Percentiles rank a stretch among this genome's conserved stretches.
These are phyloP conservation scores for Rhipidura dahli DNA, from an alignment of 2,113 vertebrate species.

Conservation along the genomic window DNA sequence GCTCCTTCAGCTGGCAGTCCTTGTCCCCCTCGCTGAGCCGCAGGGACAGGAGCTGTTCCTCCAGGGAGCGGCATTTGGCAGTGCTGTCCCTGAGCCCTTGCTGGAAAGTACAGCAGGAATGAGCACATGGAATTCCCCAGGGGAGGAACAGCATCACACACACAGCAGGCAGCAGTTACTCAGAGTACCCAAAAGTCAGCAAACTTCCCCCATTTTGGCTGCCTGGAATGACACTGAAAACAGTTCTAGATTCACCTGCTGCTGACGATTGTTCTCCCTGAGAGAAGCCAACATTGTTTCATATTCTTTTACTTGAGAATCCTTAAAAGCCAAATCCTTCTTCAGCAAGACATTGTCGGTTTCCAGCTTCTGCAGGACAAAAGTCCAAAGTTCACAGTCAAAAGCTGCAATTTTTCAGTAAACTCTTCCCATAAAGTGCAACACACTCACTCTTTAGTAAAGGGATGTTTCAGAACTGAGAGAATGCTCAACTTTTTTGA, in stretches of 20 bases:
- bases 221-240: neutral
- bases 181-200: neutral
- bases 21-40: slow-evolving; percentile 74
- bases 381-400: neutral
- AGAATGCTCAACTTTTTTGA: neutral
- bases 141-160: neutral
- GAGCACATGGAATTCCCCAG: fast-evolving
- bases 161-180: neutral
- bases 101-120: slow-evolving; percentile 54
- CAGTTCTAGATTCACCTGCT: slow-evolving; percentile 77
- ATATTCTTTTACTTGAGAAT: slow-evolving; percentile 86
- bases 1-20: slow-evolving; percentile 87
- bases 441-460: too few species aligned
- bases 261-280: slow-evolving; percentile 87
- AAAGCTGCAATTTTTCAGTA: neutral
- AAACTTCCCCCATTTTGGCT: neutral
- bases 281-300: slow-evolving; percentile 84
- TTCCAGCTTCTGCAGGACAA: slow-evolving; percentile 79
- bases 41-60: slow-evolving; percentile 78
- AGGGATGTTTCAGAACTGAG: neutral
- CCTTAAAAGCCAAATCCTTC: slow-evolving; percentile 88
- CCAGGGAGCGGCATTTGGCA: slow-evolving; percentile 75
- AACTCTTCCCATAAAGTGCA: neutral
- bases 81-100: slow-evolving; percentile 79
- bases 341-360: slow-evolving; percentile 83